Evolutionary conservation across 2,113 vertebrate genomes (phyloP), one percentile per base, ranked within the genome.

Genomic region (Mesocricetus auratus): DNA sequence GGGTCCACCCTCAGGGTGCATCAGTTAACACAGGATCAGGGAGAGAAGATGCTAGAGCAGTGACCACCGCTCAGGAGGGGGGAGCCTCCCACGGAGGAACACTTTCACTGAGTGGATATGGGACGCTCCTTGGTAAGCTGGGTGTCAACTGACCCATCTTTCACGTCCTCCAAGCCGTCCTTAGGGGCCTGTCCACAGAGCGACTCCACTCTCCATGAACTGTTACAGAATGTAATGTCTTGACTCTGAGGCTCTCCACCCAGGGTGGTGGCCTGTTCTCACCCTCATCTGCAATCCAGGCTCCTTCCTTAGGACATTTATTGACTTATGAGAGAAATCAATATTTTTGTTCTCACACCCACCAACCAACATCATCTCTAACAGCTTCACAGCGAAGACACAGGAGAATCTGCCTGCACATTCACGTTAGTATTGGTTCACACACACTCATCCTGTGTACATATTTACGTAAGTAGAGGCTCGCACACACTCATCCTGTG

Each of bases 21-120:
- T 39, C 1, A 21, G 50, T 24, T 0, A 50, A 31, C 36, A 62
- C 5, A 17, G 0, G 36, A 33, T 2, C 4, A 2, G 4, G 9
- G 62, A 56, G 17, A 22, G 24, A 15, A 33, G 0, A 29, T 7
- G 26, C 26, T 0, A 0, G 50, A 1, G 1, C 77, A 26, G 24
- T 3, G 21, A 39, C 7, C 13, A 5, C 12, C 31, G 74, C 39
- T 69, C 13, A 42, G 64, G 66, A 3, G n/a, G 5, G 16, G 15
- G 62, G 75, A 15, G 47, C 33, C 74, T n/a, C 15, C 0, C 2
- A 2, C n/a, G 31, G 45, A 36, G 3, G 5, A 26, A 33, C 66
- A 5, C 64, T 50, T 13, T 1, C 22, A 2, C 66, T 21, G 19
- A 7, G 36, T 22, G 45, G 42, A 15, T 13, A 0, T 7, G 22